phyloP scores from a whole-genome alignment of 1,140 invertebrate species.

The Diachasma alloeum region DNA sequence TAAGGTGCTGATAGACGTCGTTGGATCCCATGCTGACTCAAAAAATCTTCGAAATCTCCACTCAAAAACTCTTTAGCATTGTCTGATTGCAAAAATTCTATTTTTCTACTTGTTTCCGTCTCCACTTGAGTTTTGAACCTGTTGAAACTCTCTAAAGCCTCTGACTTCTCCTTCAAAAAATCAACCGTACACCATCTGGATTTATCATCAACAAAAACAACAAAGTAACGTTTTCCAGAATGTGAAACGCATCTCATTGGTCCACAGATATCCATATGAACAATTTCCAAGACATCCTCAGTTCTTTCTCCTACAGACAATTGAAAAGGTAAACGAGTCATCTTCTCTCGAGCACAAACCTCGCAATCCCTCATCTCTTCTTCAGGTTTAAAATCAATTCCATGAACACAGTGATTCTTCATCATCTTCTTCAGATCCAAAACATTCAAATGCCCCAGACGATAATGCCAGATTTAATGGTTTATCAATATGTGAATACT shows the following conservation, averaged over 20 bases:
- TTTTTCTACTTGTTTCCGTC: slow-evolving; percentile 41
- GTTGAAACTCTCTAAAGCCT: slow-evolving; percentile 36
- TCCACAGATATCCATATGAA: slow-evolving; percentile 17
- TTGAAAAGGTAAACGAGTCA: slow-evolving; percentile 3
- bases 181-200: slow-evolving; percentile 38
- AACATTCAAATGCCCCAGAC: slow-evolving; percentile 20
- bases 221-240: slow-evolving; percentile 33
- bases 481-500: background rate
- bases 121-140: slow-evolving; percentile 42
- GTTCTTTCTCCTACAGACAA: slow-evolving; percentile 5
- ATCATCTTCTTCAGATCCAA: background rate
- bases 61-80: slow-evolving; percentile 50
- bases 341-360: slow-evolving; percentile 14
- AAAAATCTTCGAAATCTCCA: background rate
- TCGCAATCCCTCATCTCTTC: slow-evolving; percentile 5
- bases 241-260: background rate
- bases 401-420: no score
- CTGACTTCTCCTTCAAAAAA: slow-evolving; percentile 46
- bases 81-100: slow-evolving; percentile 41
- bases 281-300: slow-evolving; percentile 4
- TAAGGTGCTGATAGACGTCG: slow-evolving; percentile 27
- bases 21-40: slow-evolving; percentile 17
- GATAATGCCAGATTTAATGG: slow-evolving; percentile 15
- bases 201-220: slow-evolving; percentile 47
- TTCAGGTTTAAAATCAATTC: no score